Percentiles rank a stretch among this genome's conserved stretches.
These are phyloP conservation scores for Porphyrio hochstetteri DNA, from an alignment of 2,113 vertebrate genomes.

Conservation along the genomic window DNA sequence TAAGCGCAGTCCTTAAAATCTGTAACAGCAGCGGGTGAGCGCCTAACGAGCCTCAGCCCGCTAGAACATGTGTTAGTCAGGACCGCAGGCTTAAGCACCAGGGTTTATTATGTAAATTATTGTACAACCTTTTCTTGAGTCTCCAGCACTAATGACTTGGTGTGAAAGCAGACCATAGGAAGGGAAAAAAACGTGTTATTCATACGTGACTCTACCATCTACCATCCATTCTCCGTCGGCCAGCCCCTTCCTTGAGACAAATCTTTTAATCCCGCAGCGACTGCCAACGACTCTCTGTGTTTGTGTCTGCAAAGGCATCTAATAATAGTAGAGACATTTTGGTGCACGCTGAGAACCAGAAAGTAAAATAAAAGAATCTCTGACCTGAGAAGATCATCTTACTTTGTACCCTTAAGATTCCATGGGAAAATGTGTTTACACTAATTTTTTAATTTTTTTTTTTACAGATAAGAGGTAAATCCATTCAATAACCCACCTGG, in stretches of 20 bases:
- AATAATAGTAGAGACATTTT: background rate
- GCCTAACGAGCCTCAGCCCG: background rate
- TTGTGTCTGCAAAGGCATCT: background rate
- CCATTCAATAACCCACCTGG: background rate
- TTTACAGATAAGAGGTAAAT: background rate
- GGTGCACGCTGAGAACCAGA: background rate
- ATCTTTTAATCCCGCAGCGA: background rate
- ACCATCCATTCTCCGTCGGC: background rate
- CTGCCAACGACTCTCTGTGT: background rate
- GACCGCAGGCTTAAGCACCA: background rate
- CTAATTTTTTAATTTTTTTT: background rate
- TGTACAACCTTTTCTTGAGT: background rate
- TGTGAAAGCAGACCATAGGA: background rate
- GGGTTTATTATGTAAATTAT: constrained; percentile 1
- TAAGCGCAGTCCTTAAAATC: background rate
- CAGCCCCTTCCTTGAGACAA: background rate
- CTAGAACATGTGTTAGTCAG: background rate
- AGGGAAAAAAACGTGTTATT: background rate
- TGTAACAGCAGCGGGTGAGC: background rate
- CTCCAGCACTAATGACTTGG: background rate
- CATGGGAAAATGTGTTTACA: background rate
- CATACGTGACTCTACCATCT: background rate
- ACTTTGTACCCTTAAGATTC: background rate
- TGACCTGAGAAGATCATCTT: background rate
- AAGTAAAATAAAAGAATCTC: background rate